Base-by-base conservation (phyloP, 2,888 invertebrate genomes). In the Micoletzkya japonica region DNA sequence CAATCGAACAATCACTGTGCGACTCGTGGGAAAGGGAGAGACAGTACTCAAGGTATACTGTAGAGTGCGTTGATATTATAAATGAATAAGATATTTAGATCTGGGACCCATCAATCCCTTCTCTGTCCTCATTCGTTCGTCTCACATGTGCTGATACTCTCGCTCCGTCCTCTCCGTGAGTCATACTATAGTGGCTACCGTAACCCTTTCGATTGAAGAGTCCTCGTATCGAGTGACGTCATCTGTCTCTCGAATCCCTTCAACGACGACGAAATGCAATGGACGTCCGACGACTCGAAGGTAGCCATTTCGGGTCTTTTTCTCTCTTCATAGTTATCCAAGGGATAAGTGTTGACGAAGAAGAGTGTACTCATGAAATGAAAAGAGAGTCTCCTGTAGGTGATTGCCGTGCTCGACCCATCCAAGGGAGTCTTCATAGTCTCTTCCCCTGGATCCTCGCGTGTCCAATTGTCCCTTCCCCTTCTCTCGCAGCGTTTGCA, bases 1-100 rank as follows among this genome's bases (percentile, higher is more conserved):
- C 64, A 79, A 80, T 56, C 70, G 75, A 17, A 74, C 76, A 1
- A 70, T 81, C 34, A 72, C 73, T 24, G 73, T 81, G 56, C 74
- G 74, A 0, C 54, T 82, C 60, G 81, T 79, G 50, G 67, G 72
- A 20, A 69, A 76, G 4, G 82, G 82, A 69, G 81, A 82, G 57
- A 81, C 80, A 10, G 82, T 82, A 20, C 71, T 82, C 17, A 74
- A 76, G 69, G 76, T 75, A 36, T 7, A 14, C 10, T 30, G 14
- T 28, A n/a, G 4, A 6, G 10, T 24, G 6, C 24, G 4, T 61
- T 63, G 17, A 14, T 63, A 4, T 59, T 28, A 4, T 56, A 56
- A 6, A 4, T 10, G 7, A 52, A 6, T 7, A 58, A 2, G 28
- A 34, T n/a, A n/a, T 75, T 66, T 52, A 75, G 52, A 78, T 82